Evolutionary conservation across 2,888 invertebrate genomes (phyloP).

Genomic region (Ophion ellenae): DNA sequence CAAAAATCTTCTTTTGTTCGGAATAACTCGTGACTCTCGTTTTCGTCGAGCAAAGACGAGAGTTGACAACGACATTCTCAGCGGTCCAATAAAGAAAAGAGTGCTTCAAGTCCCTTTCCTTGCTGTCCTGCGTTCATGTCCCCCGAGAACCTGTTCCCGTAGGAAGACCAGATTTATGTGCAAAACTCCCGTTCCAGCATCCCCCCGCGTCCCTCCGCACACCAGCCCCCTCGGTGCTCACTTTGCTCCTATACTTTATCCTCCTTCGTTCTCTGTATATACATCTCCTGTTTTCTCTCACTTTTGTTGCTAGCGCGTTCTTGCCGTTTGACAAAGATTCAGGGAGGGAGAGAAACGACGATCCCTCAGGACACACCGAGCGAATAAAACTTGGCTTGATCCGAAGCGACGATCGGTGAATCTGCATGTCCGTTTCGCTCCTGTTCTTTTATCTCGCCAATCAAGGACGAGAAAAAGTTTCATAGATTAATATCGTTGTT

Average conservation of each 20-base stretch:
- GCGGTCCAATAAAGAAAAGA: constrained; percentile 82
- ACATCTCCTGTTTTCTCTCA: constrained; percentile 45
- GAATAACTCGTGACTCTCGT: constrained; percentile 56
- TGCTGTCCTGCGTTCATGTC: constrained; percentile 78
- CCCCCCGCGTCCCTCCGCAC: constrained; percentile 62
- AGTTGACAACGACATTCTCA: constrained; percentile 77
- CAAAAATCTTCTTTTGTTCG: constrained; percentile 58
- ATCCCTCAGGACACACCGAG: constrained; percentile 79
- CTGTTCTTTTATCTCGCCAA: constrained; percentile 23
- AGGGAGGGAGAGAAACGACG: constrained; percentile 72
- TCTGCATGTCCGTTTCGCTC: constrained; percentile 75
- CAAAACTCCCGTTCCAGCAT: constrained; percentile 80
- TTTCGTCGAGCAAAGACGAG: constrained; percentile 73
- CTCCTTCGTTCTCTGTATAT: constrained; percentile 10
- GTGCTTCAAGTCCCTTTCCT: constrained; percentile 79
- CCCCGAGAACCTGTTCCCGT: constrained; percentile 78
- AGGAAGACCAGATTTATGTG: constrained; percentile 83
- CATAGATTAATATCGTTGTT: constrained; percentile 12
- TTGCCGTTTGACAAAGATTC: constrained; percentile 77
- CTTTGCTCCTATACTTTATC: constrained; percentile 39
- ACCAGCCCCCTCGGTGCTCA: constrained; percentile 34
- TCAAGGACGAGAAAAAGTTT: not conserved
- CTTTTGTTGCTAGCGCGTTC: constrained; percentile 48
- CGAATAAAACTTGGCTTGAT: constrained; percentile 78
- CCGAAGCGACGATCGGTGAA: constrained; percentile 75